Evolutionary conservation across 2,113 vertebrate species (phyloP), one percentile per base, ranked within the genome.

Genomic region (Todiramphus chloris): DNA sequence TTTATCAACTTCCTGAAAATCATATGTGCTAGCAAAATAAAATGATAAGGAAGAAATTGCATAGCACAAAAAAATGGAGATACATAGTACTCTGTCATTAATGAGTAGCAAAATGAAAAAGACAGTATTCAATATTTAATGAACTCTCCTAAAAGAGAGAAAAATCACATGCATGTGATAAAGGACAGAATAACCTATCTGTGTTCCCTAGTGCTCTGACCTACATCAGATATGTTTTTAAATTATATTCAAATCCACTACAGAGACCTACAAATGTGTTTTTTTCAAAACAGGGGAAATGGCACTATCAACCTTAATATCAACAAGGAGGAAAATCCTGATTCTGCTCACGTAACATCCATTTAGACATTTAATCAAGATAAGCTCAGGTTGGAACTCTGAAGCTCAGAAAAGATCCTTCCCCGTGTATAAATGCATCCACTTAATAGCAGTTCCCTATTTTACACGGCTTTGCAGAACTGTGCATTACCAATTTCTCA

Each of bases 331-430:
- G 6, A 62, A 94, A 70, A 90, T 70, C 20, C 35, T 60, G 30
- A 93, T 90, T 93, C 82, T 90, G 20, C 7, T 70, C 87, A 88
- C 1, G 0, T 72, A 74, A 3, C 9, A 59, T 55, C 18, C 20
- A 72, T 93, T 93, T 88, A 90, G 64, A 28, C 5, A 51, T 80
- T 83, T 93, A 88, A 93, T 60, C 46, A 90, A 86, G 78, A 86
- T 63, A 90, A 88, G 11, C 9, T 59, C 37, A 80, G 31, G 6
- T 7, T 88, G 46, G 43, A 91, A 93, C 31, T 79, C 37, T 37
- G 12, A 77, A 30, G 27, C 18, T 67, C 55, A 78, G n/a, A 74
- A 7, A 80, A 15, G 67, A 74, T 69, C 58, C 39, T 86, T 83
- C 67, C 39, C 10, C 5, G 16, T 67, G 13, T 70, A 28, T n/a